Base-by-base conservation (phyloP, 2,888 invertebrate genomes). In the Acrobasis repandana region DNA sequence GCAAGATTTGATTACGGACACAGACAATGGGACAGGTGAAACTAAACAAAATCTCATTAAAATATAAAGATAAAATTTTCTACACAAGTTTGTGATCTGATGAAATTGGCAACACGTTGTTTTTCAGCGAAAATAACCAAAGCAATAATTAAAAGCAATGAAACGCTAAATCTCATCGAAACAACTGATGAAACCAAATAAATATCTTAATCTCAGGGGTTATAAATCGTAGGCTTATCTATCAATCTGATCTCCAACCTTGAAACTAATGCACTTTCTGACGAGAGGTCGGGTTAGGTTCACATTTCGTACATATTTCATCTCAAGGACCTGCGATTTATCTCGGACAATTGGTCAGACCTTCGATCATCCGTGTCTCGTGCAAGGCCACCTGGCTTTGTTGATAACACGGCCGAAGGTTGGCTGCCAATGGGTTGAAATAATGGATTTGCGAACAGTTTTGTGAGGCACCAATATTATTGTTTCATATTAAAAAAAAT, bases 291-390 rank as follows among this genome's bases (percentile, higher is more conserved):
- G 48, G 28, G 54, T 48, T 48, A 18, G 52, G 43, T 33, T 18
- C 38, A 36, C 49, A 11, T 20, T 3, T 11, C 18, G 18, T 10
- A 36, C 59, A 59, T 59, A 51, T 46, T 51, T 59, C 59, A 59
- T 59, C 59, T 51, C 59, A 59, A 59, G 59, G 59, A 59, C 46
- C 20, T 18, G n/a, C 38, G 28, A 46, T 59, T 59, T 59, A 59
- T 59, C 59, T 51, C 20, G 59, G n/a, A 11, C 16, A 28, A 46
- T 16, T 34, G 33, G 57, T n/a, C 38, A 20, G 47, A 34, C 15
- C 38, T 28, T 56, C 56, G 46, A 46, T 56, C 46, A 28, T 16
- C 57, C 47, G 6, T 11, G 56, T 46, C 38, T 54, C 20, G 4
- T 11, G 11, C 43, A 57, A 57, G 57, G 57, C 11, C 33, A 47